Percentiles rank a stretch among this genome's conserved stretches.
These are phyloP conservation scores for Bubalus kerabau DNA, from an alignment of 2,113 vertebrate genomes.

Conservation along the genomic window DNA sequence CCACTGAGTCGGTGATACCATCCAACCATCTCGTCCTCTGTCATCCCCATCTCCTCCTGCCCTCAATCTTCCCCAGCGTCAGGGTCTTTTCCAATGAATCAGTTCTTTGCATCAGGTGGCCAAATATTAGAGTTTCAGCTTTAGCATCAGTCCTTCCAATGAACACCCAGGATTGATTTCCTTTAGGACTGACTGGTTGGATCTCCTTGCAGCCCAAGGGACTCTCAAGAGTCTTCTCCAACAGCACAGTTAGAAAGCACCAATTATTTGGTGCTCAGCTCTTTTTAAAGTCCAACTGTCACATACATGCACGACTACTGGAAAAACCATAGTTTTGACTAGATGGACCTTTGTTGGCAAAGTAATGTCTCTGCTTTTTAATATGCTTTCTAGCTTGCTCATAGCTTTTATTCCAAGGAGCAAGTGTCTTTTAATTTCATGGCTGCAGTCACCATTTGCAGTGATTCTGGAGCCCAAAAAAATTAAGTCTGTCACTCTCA, in stretches of 20 bases:
- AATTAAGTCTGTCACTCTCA: not conserved
- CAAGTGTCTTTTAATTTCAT: not conserved
- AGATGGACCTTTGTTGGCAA: not conserved
- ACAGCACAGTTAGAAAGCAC: not conserved
- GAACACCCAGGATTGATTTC: not conserved
- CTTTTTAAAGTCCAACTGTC: not conserved
- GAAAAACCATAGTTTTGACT: not conserved
- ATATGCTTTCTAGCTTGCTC: not conserved
- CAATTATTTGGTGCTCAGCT: rapidly evolving
- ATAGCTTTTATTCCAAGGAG: not conserved
- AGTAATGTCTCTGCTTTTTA: not conserved
- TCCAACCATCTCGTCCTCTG: not conserved
- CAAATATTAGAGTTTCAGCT: not conserved
- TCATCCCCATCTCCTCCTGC: not conserved
- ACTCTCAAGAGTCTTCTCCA: not conserved
- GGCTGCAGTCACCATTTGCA: not conserved
- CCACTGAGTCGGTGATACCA: not conserved
- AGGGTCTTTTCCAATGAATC: not conserved
- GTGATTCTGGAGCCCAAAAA: rapidly evolving
- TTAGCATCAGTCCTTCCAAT: not conserved
- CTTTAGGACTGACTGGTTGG: not conserved
- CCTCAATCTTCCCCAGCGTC: not conserved
- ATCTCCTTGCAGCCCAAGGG: not conserved
- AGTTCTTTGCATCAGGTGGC: rapidly evolving
- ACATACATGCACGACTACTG: not conserved